phyloP scores from a whole-genome alignment of 2,797 vertebrate species.

The Pipistrellus nathusii region DNA sequence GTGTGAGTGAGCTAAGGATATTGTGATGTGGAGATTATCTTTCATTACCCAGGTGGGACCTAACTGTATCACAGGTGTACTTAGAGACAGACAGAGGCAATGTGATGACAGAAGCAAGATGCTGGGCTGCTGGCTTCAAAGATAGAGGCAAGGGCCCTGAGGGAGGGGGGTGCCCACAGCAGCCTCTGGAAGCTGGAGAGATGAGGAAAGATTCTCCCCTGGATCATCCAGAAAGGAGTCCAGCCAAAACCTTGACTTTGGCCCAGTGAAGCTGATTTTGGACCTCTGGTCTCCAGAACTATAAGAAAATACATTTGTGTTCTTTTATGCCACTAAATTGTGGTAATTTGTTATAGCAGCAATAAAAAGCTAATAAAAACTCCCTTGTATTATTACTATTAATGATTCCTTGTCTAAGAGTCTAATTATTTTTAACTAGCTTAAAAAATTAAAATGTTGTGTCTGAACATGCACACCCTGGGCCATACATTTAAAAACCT shows the following conservation, averaged over 20 bases:
- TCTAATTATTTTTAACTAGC: not conserved
- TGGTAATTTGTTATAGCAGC: not conserved
- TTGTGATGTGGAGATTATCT: not conserved
- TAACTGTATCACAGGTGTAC: not conserved
- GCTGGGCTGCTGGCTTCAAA: not conserved
- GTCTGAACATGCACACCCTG: not conserved
- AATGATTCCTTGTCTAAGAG: not conserved
- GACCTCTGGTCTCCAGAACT: not conserved
- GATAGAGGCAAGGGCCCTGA: not conserved
- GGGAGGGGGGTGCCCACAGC: fast-evolving
- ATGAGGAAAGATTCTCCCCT: not conserved
- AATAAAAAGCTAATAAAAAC: not conserved
- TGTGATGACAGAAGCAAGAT: not conserved
- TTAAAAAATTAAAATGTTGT: not conserved
- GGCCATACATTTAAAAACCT: not conserved
- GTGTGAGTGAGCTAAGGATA: not conserved
- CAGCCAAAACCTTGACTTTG: not conserved
- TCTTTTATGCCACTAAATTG: not conserved
- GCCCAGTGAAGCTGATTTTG: not conserved
- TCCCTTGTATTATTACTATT: not conserved
- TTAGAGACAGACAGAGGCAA: not conserved
- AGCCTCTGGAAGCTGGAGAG: not conserved
- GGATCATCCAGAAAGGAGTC: not conserved
- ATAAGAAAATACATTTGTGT: not conserved
- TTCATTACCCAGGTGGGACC: not conserved